Evolutionary conservation across 2,888 invertebrate species (phyloP), one percentile per base, ranked within the genome.

Genomic region (Drosophila atripex): DNA sequence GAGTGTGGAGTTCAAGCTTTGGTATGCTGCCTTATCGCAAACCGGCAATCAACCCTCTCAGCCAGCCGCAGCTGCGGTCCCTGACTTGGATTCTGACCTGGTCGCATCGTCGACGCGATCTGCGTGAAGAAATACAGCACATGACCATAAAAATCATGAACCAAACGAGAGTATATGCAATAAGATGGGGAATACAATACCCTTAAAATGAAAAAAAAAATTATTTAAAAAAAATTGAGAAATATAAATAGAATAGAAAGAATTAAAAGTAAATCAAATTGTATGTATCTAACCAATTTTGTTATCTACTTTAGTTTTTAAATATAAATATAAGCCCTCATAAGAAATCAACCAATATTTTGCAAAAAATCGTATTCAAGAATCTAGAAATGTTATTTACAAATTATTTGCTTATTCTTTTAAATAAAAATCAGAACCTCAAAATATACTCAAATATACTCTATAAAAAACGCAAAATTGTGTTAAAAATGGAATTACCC

Each of bases 1-100:
- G 70, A 61, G 57, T 41, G 68, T 57, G 49, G 55, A 70, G 70
- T 55, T 59, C 47, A 43, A 52, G 51, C 82, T 82, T 82, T 82
- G 82, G 82, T 80, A 86, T 82, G 82, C 71, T 71, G 76, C 73
- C 85, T 87, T 82, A 82, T 82, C 82, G 85, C 75, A 71, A 73
- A 63, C 56, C 70, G 63, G 86, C 85, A 84, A 82, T 84, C 86
- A 75, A 60, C 47, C 60, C 65, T 21, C 56, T 46, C 38, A 59
- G 35, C 35, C 39, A 45, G 60, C 43, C 56, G 50, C 56, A 43
- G 46, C 49, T 18, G 30, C 28, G 14, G 25, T 38, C 28, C 64
- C 43, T 35, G 52, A 41, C 68, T 66, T 18, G 35, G 39, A 68
- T 49, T 56, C 47, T 60, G 57, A 61, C 66, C 52, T 45, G 65